These are phyloP conservation scores for Syngnathus typhle DNA, from an alignment of 2,113 vertebrate species.

Conservation along the genomic window DNA sequence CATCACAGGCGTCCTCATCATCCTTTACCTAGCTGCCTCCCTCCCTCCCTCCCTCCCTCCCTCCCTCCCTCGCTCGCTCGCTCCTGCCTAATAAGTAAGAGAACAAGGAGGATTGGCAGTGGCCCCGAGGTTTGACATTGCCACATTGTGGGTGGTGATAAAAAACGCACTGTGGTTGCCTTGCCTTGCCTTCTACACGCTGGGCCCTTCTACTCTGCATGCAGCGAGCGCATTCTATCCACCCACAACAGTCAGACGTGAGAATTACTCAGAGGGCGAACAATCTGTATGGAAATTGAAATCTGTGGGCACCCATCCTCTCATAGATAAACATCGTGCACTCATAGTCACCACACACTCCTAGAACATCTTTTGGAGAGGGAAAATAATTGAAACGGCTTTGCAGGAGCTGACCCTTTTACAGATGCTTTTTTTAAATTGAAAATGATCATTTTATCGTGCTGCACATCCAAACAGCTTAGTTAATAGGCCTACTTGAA, in stretches of 20 bases:
- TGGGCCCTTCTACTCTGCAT: conserved; percentile 53
- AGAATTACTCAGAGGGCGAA: conserved; percentile 54
- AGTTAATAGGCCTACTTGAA: not conserved
- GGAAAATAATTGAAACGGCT: not conserved
- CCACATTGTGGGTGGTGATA: conserved; percentile 68
- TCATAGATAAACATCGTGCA: conserved; percentile 21
- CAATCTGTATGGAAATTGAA: conserved; percentile 59
- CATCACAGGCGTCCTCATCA: conserved; percentile 12
- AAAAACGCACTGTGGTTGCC: conserved; percentile 55
- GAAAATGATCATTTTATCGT: conserved; percentile 7
- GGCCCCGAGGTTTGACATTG: conserved; percentile 64
- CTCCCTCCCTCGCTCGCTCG: conserved; percentile 48
- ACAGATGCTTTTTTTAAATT: conserved; percentile 4
- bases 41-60: conserved; percentile 24
- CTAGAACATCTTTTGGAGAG: not conserved
- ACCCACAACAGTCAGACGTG: conserved; percentile 51
- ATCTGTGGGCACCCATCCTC: conserved; percentile 29
- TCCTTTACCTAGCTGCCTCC: conserved; percentile 2
- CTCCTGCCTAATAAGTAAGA: conserved; percentile 57
- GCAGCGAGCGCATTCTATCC: conserved; percentile 52
- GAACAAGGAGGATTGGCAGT: conserved; percentile 58
- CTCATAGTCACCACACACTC: not conserved
- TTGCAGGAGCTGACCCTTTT: conserved; percentile 9
- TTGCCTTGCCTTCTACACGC: conserved; percentile 49
- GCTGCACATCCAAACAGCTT: not conserved